Percentiles rank a stretch among this genome's conserved stretches.
Evolutionary conservation across 2,888 invertebrate species (phyloP).

Genomic region (Drosophila borealis): DNA sequence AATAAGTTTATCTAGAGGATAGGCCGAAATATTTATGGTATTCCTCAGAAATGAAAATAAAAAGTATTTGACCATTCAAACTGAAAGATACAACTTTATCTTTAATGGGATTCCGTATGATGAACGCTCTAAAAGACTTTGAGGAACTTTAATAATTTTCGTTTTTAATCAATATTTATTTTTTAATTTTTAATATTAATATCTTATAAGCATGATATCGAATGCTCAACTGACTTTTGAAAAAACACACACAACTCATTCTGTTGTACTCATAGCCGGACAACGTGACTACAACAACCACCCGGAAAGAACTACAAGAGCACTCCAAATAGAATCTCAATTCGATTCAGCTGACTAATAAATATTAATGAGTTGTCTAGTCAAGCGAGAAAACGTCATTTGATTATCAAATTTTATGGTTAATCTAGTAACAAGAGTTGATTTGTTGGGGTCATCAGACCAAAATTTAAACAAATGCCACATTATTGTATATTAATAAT

Average conservation of each 20-base stretch:
- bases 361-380: conserved; percentile 59
- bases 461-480: conserved; percentile 12
- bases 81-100: not conserved
- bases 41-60: too few species aligned
- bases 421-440: conserved; percentile 42
- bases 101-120: not conserved
- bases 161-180: too few species aligned
- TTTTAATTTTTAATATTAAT: too few species aligned
- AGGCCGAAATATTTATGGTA: too few species aligned
- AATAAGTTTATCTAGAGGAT: too few species aligned
- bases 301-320: conserved; percentile 60
- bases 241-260: not conserved
- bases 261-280: not conserved
- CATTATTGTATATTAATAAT: conserved; percentile 8
- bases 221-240: too few species aligned
- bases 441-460: conserved; percentile 49
- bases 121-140: too few species aligned
- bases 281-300: conserved; percentile 19
- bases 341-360: conserved; percentile 59
- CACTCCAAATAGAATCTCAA: conserved; percentile 43
- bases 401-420: conserved; percentile 24
- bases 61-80: not conserved
- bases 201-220: too few species aligned
- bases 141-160: conserved; percentile 8
- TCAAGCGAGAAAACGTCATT: conserved; percentile 12